Percentiles rank a stretch among this genome's conserved stretches.
phyloP scores from a whole-genome alignment of 2,113 vertebrate genomes.

The Sigmodon hispidus region DNA sequence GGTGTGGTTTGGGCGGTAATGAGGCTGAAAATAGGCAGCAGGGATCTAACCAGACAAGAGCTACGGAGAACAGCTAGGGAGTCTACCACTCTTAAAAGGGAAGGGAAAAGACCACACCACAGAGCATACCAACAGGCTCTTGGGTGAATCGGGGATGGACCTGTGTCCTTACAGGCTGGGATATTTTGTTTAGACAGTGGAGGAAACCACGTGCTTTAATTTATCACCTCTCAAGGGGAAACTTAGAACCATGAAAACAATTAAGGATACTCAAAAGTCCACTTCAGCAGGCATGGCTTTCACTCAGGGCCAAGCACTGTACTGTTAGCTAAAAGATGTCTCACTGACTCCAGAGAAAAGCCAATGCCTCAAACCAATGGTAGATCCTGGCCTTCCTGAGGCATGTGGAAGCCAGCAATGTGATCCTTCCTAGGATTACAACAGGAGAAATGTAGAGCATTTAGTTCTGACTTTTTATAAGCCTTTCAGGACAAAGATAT shows the following conservation, averaged over 20 bases:
- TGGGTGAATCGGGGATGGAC: background rate
- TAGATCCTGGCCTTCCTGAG: conserved; percentile 46
- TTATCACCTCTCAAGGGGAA: conserved; percentile 27
- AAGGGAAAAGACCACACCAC: background rate
- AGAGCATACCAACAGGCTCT: background rate
- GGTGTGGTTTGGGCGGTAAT: background rate
- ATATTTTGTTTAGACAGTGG: background rate
- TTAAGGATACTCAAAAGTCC: conserved; percentile 9
- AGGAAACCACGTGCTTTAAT: conserved; percentile 4
- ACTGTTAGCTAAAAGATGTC: conserved; percentile 26
- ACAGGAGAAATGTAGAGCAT: conserved; percentile 70
- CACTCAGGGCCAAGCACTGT: background rate
- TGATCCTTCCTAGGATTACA: conserved; percentile 69
- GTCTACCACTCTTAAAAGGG: background rate
- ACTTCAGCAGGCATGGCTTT: conserved; percentile 44
- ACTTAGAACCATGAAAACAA: conserved; percentile 8
- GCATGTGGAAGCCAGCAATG: conserved; percentile 54
- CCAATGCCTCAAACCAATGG: conserved; percentile 35
- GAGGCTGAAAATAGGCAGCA: background rate
- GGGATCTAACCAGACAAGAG: background rate
- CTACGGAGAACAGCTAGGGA: background rate
- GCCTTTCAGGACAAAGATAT: conserved; percentile 60
- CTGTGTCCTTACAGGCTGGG: background rate
- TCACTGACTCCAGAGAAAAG: conserved; percentile 40
- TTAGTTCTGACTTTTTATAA: conserved; percentile 64